Percentiles rank a stretch among this genome's conserved stretches.
Evolutionary conservation across 2,113 vertebrate species (phyloP).

Genomic region (Pardalotus punctatus): DNA sequence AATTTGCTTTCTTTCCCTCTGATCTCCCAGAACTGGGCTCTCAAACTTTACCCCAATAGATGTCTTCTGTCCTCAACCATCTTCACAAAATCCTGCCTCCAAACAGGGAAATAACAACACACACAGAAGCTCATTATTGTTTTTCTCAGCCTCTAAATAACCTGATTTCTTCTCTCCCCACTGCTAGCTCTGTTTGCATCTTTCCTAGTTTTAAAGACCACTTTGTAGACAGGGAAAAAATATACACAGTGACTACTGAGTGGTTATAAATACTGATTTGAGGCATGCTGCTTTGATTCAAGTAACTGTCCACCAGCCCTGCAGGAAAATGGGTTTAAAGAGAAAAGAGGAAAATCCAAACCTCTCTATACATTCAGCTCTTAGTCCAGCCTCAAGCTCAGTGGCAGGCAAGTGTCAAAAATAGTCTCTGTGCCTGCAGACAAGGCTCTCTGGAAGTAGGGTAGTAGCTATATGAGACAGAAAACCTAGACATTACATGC

Average conservation of each 20-base stretch:
- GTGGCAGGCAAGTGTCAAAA: slow-evolving; percentile 1
- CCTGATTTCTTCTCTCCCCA: background rate
- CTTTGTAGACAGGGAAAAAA: background rate
- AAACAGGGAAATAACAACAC: background rate
- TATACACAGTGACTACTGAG: background rate
- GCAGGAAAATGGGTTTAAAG: background rate
- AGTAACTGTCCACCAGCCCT: background rate
- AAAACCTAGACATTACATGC: background rate
- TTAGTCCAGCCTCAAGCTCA: slow-evolving; percentile 20
- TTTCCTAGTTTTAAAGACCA: background rate
- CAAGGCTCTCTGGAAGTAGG: background rate
- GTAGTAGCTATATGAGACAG: background rate
- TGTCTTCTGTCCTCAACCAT: background rate
- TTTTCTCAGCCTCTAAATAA: background rate
- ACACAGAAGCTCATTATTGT: background rate
- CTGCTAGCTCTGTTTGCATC: background rate
- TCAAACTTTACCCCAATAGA: background rate
- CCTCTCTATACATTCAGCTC: background rate
- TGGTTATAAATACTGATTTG: background rate
- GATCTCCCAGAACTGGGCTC: background rate
- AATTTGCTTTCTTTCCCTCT: background rate
- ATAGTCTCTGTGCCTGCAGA: slow-evolving; percentile 3
- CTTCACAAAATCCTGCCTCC: background rate
- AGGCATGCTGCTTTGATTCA: background rate
- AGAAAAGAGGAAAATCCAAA: background rate